These are phyloP conservation scores for Temnopleurus reevesii DNA, from an alignment of 53 echinoderm and acorn worm species.

Conservation along the genomic window DNA sequence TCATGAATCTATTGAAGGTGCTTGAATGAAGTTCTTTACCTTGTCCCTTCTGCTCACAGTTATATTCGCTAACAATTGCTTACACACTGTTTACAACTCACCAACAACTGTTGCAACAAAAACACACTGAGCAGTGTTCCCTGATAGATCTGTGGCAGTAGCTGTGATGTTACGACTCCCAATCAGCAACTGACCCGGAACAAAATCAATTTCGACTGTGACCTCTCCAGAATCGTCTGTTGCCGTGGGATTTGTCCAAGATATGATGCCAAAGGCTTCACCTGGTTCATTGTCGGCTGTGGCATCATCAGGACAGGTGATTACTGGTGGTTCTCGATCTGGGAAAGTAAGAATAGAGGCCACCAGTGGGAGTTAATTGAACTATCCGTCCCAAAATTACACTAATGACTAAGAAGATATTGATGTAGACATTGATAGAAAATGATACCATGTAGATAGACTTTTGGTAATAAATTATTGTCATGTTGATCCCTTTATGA, in stretches of 20 bases:
- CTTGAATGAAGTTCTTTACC: no score
- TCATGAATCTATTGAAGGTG: no score
- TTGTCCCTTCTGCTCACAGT: no score
- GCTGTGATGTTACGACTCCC: conserved; percentile 27
- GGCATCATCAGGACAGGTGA: conserved; percentile 41
- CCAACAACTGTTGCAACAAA: conserved; percentile 43
- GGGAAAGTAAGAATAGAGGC: background rate
- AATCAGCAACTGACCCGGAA: conserved; percentile 30
- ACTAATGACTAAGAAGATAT: no score
- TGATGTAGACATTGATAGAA: no score
- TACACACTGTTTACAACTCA: background rate
- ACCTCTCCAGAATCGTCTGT: conserved; percentile 47
- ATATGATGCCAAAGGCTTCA: conserved; percentile 11
- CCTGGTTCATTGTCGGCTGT: background rate
- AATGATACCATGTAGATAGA: no score
- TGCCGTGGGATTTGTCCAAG: conserved; percentile 35
- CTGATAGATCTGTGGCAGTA: conserved; percentile 18
- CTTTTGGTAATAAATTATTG: no score
- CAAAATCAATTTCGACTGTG: conserved; percentile 21
- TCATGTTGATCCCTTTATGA: no score
- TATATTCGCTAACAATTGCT: no score
- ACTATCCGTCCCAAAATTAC: no score
- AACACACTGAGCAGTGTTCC: conserved; percentile 31
- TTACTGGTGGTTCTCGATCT: conserved; percentile 32
- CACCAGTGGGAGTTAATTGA: no score